Percentiles rank a stretch among this genome's conserved stretches.
phyloP scores from a whole-genome alignment of 2,797 vertebrate genomes.

The Serranus cabrilla region DNA sequence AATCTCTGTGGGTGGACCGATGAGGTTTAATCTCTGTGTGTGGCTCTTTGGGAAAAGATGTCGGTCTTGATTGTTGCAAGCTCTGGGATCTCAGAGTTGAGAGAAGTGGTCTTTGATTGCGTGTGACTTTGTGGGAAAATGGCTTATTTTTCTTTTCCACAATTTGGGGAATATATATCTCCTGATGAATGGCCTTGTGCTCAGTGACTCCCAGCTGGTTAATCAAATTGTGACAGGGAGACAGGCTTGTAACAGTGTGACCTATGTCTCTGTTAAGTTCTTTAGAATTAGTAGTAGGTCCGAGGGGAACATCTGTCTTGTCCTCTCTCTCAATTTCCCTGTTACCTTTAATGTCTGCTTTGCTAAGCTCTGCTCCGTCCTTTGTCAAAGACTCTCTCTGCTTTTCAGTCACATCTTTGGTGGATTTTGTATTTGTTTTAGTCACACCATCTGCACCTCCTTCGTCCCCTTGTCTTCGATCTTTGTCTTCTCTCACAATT shows the following conservation, averaged over 20 bases:
- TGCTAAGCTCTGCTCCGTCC: conserved; percentile 7
- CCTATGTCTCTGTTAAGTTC: conserved; percentile 56
- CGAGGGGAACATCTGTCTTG: conserved; percentile 56
- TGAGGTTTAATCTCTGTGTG: conserved; percentile 20
- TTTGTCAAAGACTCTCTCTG: conserved; percentile 20
- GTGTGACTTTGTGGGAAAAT: conserved; percentile 58
- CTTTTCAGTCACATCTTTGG: conserved; percentile 25
- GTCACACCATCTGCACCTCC: conserved; percentile 21
- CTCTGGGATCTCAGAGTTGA: conserved; percentile 42
- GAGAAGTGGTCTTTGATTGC: conserved; percentile 37
- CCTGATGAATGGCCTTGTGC: conserved; percentile 36
- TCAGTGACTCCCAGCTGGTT: conserved; percentile 51
- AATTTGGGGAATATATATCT: conserved; percentile 39
- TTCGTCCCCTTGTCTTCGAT: conserved; percentile 11
- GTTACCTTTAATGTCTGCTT: conserved; percentile 45
- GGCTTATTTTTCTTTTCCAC: conserved; percentile 52
- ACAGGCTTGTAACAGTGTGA: conserved; percentile 33
- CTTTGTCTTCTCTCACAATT: conserved; percentile 35
- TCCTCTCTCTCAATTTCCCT: conserved; percentile 41
- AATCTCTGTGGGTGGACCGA: conserved; percentile 6
- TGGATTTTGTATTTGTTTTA: conserved; percentile 30
- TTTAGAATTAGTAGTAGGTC: conserved; percentile 38
- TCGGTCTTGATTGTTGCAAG: conserved; percentile 22
- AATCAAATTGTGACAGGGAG: conserved; percentile 59
- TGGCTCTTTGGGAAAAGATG: conserved; percentile 29